Evolutionary conservation across 2,113 vertebrate species (phyloP).

Genomic region (Anoura caudifer): DNA sequence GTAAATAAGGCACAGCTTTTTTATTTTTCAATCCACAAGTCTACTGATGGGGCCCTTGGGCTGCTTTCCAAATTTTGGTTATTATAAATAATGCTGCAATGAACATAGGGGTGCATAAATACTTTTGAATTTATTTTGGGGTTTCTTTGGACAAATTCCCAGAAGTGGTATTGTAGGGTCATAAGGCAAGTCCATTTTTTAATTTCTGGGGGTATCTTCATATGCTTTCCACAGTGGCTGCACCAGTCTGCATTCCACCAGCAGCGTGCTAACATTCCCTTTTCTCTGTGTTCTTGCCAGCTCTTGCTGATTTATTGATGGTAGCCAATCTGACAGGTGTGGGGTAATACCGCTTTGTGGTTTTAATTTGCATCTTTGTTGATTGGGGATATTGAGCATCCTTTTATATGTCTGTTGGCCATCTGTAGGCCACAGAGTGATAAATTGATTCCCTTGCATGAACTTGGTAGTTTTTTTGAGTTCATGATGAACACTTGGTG

Average conservation of each 20-base stretch:
- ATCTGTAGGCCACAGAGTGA: background rate
- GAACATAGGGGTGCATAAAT: background rate
- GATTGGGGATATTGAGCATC: background rate
- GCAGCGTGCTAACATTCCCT: background rate
- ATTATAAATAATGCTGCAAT: background rate
- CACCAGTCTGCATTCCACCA: background rate
- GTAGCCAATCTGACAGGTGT: background rate
- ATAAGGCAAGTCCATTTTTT: background rate
- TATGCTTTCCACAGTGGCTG: background rate
- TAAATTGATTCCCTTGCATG: background rate
- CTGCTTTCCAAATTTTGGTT: background rate
- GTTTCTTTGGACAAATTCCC: background rate
- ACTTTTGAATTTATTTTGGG: background rate
- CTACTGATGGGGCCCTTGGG: background rate
- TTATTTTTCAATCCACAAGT: background rate
- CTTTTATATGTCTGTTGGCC: background rate
- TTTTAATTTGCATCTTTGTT: background rate
- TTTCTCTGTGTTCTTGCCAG: background rate
- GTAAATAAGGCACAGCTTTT: background rate
- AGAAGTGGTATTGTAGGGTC: background rate
- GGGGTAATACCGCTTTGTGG: background rate
- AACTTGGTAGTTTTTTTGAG: background rate
- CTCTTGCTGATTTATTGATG: background rate
- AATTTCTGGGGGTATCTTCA: background rate
- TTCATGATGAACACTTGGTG: background rate